phyloP scores from a whole-genome alignment of 2,888 invertebrate species.

The Teleiodes luculella region DNA sequence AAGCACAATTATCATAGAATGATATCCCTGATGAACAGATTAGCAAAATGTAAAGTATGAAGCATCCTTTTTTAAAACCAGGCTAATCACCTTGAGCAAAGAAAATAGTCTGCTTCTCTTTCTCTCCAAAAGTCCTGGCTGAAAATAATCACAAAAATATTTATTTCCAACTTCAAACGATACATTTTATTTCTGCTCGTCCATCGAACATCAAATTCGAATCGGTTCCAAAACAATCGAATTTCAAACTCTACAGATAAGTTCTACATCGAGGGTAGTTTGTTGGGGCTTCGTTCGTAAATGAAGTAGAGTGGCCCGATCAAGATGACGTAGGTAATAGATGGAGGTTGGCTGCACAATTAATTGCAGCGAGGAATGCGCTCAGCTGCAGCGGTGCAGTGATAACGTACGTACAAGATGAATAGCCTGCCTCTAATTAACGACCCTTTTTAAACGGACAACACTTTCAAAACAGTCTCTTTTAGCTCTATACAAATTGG shows the following conservation, averaged over 20 bases:
- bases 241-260: not conserved
- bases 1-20: too few relatives aligned
- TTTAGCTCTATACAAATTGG: too few relatives aligned
- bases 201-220: not conserved
- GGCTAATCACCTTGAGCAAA: too few relatives aligned
- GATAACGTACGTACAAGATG: slow-evolving; percentile 55
- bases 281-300: not conserved
- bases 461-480: not conserved
- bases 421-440: slow-evolving; percentile 33
- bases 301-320: slow-evolving; percentile 29
- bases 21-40: too few relatives aligned
- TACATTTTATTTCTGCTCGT: not conserved
- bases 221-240: not conserved
- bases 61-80: too few relatives aligned
- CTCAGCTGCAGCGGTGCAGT: slow-evolving; percentile 58
- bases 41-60: too few relatives aligned
- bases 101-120: too few relatives aligned
- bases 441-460: not conserved
- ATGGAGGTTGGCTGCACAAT: slow-evolving; percentile 54
- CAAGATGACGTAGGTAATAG: slow-evolving; percentile 63
- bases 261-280: not conserved
- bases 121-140: too few relatives aligned
- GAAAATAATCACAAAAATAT: too few relatives aligned
- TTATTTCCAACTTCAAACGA: too few relatives aligned
- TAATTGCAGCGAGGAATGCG: slow-evolving; percentile 62